Evolutionary conservation across 37 sponge, comb jelly and placozoan genomes (phyloP).

Genomic region (Haliclona indistincta): DNA sequence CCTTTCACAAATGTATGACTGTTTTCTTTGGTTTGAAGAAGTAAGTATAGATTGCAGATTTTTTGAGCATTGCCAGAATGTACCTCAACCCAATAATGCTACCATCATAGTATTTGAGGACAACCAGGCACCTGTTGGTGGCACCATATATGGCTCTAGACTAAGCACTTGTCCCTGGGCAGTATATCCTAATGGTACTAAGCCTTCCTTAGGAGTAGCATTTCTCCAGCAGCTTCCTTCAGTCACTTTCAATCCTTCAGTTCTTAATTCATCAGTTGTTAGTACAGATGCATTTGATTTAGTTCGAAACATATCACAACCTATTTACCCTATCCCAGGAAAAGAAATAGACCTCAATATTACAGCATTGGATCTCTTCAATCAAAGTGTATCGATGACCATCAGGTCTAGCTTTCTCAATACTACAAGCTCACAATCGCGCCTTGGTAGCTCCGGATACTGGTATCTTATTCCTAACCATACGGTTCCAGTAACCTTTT

Average conservation of each 20-base stretch:
- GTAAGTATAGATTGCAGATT: not conserved
- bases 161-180: constrained; percentile 16
- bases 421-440: too few relatives aligned
- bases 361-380: not conserved
- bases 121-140: constrained; percentile 9
- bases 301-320: too few relatives aligned
- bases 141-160: constrained; percentile 1
- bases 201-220: too few relatives aligned
- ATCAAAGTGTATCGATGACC: not conserved
- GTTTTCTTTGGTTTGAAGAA: constrained; percentile 13
- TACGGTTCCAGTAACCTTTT: not conserved
- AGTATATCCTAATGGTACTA: too few relatives aligned
- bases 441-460: constrained; percentile 34
- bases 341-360: not conserved
- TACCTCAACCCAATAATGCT: not conserved
- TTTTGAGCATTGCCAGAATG: not conserved
- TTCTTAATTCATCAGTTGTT: too few relatives aligned
- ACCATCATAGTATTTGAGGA: not conserved
- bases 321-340: constrained; percentile 6
- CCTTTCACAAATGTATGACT: not conserved
- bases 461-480: not conserved
- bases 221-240: too few relatives aligned
- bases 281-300: too few relatives aligned
- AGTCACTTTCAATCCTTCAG: too few relatives aligned
- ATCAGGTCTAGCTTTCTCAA: too few relatives aligned